phyloP scores from a whole-genome alignment of 2,888 invertebrate species.

The Agonopterix heracliana region DNA sequence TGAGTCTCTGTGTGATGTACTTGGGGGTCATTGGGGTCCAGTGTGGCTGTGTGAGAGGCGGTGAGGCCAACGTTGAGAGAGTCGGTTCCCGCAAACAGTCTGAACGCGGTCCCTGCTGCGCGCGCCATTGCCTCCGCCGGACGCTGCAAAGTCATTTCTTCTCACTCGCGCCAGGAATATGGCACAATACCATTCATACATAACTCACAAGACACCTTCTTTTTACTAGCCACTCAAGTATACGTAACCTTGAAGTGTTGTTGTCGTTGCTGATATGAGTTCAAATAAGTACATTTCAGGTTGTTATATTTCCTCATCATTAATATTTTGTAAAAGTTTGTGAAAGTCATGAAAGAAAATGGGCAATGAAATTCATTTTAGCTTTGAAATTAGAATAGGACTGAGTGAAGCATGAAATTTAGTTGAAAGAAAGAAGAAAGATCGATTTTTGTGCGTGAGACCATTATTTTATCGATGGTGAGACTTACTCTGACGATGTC shows the following conservation, averaged over 20 bases:
- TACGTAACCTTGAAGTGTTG: background rate
- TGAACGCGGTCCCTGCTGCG: conserved; percentile 86
- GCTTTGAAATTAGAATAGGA: no score
- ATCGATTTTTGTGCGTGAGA: conserved; percentile 18
- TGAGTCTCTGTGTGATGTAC: conserved; percentile 47
- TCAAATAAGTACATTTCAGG: no score
- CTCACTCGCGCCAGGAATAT: conserved; percentile 25
- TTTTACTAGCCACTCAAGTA: background rate
- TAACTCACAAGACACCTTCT: background rate
- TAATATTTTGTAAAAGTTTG: background rate
- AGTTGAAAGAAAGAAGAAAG: no score
- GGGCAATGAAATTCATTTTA: no score
- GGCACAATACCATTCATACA: background rate
- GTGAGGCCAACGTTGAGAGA: conserved; percentile 82
- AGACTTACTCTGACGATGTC: conserved; percentile 90
- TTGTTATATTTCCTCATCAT: no score
- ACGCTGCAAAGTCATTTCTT: conserved; percentile 72
- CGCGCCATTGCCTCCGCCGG: conserved; percentile 88
- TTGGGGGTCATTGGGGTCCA: conserved; percentile 72
- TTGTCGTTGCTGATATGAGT: no score
- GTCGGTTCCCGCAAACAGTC: conserved; percentile 85
- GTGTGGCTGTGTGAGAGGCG: conserved; percentile 75
- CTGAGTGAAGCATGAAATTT: no score
- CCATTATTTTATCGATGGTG: no score
- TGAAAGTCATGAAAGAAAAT: background rate